Evolutionary conservation across 2,113 vertebrate species (phyloP), one percentile per base, ranked within the genome.

Genomic region (Aegotheles bennettii): DNA sequence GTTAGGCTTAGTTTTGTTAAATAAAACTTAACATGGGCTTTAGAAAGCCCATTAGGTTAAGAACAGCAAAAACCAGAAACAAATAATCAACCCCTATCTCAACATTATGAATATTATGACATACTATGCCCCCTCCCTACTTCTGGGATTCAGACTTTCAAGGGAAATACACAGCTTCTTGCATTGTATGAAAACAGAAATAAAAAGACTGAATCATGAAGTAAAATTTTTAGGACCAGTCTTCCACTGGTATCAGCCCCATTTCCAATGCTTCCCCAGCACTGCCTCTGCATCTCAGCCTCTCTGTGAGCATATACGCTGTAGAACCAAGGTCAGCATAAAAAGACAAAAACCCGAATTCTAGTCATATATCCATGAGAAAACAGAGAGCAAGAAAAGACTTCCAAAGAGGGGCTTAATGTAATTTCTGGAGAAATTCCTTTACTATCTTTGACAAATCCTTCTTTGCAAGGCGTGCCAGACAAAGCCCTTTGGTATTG

Each of bases 401-500:
- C 23, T 88, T 92, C 67, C 71, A 92, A 64, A 84, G 73, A 54
- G 26, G 12, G 28, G 28, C 16, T 95, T 92, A 88, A 79, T 73
- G 23, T 73, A 83, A 86, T 73, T 96, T 95, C 57, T 85, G 59
- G 57, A 85, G 48, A 79, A 96, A 83, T 83, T 79, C 61, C 19
- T 90, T 33, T 53, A 43, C 67, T 87, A 20, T 91, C 85, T 87
- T 90, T 73, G 71, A 87, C 59, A 95, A 96, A 95, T 91, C 85
- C 61, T 48, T 84, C 57, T 87, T 93, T 79, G 43, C 16, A 57
- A 53, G 54, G 40, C 64, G 48, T 60, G 54, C 70, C 70, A 88
- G 67, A 73, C 36, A 88, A 94, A 88, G 57, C 13, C 67, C 24
- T 61, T 21, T n/a, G 35, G 45, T 73, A 57, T 13, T 71, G 77